phyloP scores from a whole-genome alignment of 2,797 vertebrate genomes.

The Periparus ater region DNA sequence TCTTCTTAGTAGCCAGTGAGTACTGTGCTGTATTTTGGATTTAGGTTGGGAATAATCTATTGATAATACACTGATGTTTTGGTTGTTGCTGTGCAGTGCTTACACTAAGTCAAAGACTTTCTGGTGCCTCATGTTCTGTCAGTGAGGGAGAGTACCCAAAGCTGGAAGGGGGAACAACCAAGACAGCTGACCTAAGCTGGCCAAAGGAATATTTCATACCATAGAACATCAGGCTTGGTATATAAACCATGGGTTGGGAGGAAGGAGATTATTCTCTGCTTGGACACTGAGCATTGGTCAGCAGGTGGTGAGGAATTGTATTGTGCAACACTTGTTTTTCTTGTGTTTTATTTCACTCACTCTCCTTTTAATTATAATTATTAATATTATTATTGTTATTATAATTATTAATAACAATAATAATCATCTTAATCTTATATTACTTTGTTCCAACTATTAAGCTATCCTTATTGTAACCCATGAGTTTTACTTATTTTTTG shows the following conservation, averaged over 20 bases:
- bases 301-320: not conserved
- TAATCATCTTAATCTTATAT: not conserved
- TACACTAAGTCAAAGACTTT: not conserved
- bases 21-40: not conserved
- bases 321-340: not conserved
- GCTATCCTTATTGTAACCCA: not conserved
- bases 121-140: not conserved
- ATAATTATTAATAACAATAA: too few relatives aligned
- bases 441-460: not conserved
- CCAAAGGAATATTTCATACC: not conserved
- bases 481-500: not conserved
- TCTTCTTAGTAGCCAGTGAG: not conserved
- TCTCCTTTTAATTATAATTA: not conserved
- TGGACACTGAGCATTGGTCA: rapidly evolving
- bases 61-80: not conserved
- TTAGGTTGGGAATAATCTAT: not conserved
- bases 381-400: too few relatives aligned
- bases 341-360: not conserved
- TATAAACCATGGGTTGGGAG: not conserved
- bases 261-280: not conserved
- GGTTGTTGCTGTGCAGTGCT: not conserved
- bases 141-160: not conserved
- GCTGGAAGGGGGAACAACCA: not conserved
- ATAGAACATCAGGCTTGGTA: not conserved
- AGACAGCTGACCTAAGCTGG: not conserved